Base-by-base conservation (phyloP, 2,113 vertebrate genomes). In the Ginglymostoma cirratum region DNA sequence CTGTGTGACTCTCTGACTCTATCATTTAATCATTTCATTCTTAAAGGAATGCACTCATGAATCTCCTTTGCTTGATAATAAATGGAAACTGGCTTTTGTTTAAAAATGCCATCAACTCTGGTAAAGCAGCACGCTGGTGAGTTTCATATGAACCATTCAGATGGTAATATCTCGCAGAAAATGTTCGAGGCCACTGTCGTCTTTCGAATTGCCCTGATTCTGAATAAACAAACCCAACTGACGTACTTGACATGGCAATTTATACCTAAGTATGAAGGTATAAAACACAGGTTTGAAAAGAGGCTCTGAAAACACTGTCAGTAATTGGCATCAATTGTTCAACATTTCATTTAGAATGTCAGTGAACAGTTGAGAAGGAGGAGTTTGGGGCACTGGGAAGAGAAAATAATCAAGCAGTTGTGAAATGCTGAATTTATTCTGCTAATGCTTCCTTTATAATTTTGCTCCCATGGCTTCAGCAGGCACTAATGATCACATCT, bases 261-360 rank as follows among this genome's bases (percentile, higher is more conserved):
- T 34, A 14, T 90, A 61, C 12, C 52, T 38, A 66, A 38, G 34
- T 92, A 34, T 66, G 89, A 92, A 17, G n/a, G 14, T 66, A 7
- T 30, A n/a, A 65, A 34, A 80, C 4, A 21, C n/a, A 42, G 4
- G 78, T 83, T 38, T 83, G 15, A 42, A 15, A 83, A 83, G n/a
- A 83, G n/a, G 38, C n/a, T 42, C 5, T 17, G 78, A 83, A 42
- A n/a, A 83, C 78, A n/a, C 15, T 42, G 38, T 42, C 89, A 67
- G 38, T 66, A 42, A 42, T 66, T 93, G 17, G 65, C 34, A 93
- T 38, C 2, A 38, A 23, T 38, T 66, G 66, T 67, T 65, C 24
- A 89, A 24, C 48, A 89, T 89, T 89, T 89, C 87, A 92, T 92
- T 92, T 5, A 65, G 55, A 92, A 92, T 12, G 34, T n/a, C 87